Evolutionary conservation across 2,888 invertebrate species (phyloP), one percentile per base, ranked within the genome.

Genomic region (Pseudanteris insignis): DNA sequence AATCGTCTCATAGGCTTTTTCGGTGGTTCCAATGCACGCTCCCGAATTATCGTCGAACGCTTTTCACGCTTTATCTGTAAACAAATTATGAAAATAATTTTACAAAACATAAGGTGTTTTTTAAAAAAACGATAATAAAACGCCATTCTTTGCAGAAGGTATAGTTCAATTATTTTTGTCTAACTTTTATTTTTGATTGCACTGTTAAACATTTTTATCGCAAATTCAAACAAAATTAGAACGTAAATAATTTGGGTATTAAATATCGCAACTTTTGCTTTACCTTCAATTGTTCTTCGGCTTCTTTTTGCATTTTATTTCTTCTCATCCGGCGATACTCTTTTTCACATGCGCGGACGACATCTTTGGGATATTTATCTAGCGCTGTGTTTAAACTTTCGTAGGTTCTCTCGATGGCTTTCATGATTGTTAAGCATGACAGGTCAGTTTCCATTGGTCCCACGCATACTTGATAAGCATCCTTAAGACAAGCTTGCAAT

Each of bases 391-490:
- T 76, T 2, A 76, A 61, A 12, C 83, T 80, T 68, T 86, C 86
- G 70, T 81, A 80, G 1, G 77, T 72, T 43, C 62, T 72, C 75
- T 89, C 88, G 54, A 89, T 81, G 41, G 81, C 81, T 67, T 81
- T 84, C 75, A 88, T 86, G 81, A 87, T 84, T 4, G 82, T 77
- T 40, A 81, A 75, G 46, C 85, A 81, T 36, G 83, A 82, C 57
- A 85, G 77, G 68, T 85, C 84, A 2, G 84, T 82, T 28, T 86
- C 85, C 69, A 85, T 86, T 7, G 85, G 83, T 1, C 80, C 82
- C 14, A 85, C 81, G 29, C 87, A 80, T 33, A 82, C 83, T 74
- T 87, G 86, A 71, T 84, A 88, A 18, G 86, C 84, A 71, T 87
- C 88, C 71, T 88, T 86, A 46, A 89, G 82, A 70, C 85, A 85